Evolutionary conservation across 2,797 vertebrate genomes (phyloP).

Genomic region (Knipowitschia caucasica): DNA sequence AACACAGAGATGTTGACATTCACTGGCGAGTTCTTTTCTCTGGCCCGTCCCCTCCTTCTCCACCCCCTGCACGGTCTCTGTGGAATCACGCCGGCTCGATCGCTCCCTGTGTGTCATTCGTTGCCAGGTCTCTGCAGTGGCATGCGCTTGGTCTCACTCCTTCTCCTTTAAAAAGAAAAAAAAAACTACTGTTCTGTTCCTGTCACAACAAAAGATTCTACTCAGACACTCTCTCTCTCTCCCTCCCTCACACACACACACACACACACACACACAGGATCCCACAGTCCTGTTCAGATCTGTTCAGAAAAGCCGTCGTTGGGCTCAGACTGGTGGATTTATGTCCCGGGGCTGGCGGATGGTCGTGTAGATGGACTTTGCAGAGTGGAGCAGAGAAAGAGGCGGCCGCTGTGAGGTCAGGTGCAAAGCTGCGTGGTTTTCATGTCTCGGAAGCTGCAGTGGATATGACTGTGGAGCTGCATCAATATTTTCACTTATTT

Average conservation of each 20-base stretch:
- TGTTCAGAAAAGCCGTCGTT: background rate
- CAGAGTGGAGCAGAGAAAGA: conserved; percentile 36
- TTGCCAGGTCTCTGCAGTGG: conserved; percentile 65
- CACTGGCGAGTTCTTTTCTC: too few species aligned
- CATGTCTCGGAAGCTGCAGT: background rate
- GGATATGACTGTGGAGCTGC: too few species aligned
- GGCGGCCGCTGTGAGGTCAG: conserved; percentile 52
- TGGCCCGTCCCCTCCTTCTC: background rate
- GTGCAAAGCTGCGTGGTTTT: conserved; percentile 48
- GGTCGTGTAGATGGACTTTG: conserved; percentile 20
- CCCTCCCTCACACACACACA: conserved; percentile 26
- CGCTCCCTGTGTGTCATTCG: conserved; percentile 62
- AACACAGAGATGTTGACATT: too few species aligned
- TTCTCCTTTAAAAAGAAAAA: conserved; percentile 39
- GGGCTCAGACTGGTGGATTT: conserved; percentile 14
- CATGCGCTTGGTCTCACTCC: conserved; percentile 49
- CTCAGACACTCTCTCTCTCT: conserved; percentile 13
- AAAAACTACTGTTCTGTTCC: conserved; percentile 33
- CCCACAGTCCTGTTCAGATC: conserved; percentile 13
- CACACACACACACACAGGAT: background rate
- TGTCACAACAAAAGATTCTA: conserved; percentile 37
- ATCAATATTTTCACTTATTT: too few species aligned
- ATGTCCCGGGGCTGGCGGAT: conserved; percentile 2
- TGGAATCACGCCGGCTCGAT: background rate
- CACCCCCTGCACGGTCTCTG: background rate